Evolutionary conservation across 2,888 invertebrate species (phyloP).

Genomic region (Mystacides longicornis): DNA sequence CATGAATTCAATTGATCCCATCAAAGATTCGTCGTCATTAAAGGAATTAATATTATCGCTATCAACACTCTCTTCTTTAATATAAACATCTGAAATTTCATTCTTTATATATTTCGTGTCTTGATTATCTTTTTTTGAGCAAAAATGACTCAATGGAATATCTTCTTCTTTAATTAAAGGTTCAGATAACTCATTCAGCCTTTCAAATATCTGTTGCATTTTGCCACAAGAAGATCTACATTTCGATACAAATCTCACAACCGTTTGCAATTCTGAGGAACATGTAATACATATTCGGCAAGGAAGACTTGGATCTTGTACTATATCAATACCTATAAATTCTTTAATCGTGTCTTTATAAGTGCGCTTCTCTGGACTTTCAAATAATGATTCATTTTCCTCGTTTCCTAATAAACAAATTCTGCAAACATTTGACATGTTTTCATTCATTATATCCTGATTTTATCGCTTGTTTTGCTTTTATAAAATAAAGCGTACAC

Average conservation of each 20-base stretch:
- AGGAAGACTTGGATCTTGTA: slow-evolving; percentile 10
- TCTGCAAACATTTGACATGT: slow-evolving; percentile 4
- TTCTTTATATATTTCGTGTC: not conserved
- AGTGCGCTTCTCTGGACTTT: not conserved
- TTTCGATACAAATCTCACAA: slow-evolving; percentile 8
- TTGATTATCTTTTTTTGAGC: not conserved
- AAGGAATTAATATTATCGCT: not conserved
- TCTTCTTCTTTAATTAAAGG: slow-evolving; percentile 6
- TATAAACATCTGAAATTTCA: not conserved
- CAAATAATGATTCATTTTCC: slow-evolving; percentile 7
- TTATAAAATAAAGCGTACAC: not conserved
- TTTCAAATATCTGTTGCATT: slow-evolving; percentile 8
- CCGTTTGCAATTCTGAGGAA: slow-evolving; percentile 6
- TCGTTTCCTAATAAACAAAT: slow-evolving; percentile 8
- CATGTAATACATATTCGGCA: slow-evolving; percentile 8
- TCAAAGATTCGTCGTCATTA: not conserved
- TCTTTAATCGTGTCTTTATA: slow-evolving; percentile 13
- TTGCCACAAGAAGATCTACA: slow-evolving; percentile 7
- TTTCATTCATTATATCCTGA: not conserved
- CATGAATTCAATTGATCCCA: not conserved
- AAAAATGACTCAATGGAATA: not conserved
- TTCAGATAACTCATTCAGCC: not conserved
- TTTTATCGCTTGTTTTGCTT: not conserved
- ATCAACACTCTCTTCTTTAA: not conserved
- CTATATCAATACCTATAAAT: slow-evolving; percentile 10